Conservation (phyloP, 2,113 vertebrate species). For the Daubentonia madagascariensis region DNA sequence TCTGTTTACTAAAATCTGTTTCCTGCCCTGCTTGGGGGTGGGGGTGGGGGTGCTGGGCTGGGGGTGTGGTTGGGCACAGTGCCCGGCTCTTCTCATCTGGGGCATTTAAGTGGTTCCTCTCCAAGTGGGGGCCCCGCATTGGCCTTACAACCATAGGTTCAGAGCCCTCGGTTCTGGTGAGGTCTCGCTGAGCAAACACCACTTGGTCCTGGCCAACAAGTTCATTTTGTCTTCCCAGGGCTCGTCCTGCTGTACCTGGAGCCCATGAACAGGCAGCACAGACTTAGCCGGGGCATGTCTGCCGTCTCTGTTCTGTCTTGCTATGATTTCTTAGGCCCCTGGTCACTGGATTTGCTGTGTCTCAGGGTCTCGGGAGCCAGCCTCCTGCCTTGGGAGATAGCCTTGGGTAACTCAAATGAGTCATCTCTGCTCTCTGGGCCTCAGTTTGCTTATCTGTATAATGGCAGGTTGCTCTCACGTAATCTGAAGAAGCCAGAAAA, state of each 20-base stretch:
- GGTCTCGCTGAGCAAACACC: neutral
- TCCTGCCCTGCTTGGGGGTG: too few relatives aligned
- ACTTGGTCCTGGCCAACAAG: neutral
- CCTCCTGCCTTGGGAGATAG: neutral
- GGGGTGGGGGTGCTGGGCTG: neutral
- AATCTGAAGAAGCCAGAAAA: neutral
- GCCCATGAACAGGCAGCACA: too few relatives aligned
- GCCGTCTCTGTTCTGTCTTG: neutral
- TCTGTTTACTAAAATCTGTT: too few relatives aligned
- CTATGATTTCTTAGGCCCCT: accelerated
- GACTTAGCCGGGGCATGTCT: neutral
- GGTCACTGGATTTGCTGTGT: accelerated
- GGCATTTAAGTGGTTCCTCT: accelerated
- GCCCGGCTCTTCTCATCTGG: neutral
- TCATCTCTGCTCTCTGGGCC: neutral
- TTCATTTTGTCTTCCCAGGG: neutral
- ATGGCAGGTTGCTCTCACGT: accelerated
- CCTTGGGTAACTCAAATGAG: accelerated
- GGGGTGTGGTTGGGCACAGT: accelerated
- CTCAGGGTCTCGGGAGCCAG: neutral
- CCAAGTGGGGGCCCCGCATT: accelerated
- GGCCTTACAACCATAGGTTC: accelerated
- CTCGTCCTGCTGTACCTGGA: neutral
- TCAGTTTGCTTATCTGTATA: neutral
- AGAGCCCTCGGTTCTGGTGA: neutral